A percentile compares a stretch with the other conserved stretches of the same genome.
phyloP scores from a whole-genome alignment of 2,113 vertebrate species.

The Bambusicola thoracicus region DNA sequence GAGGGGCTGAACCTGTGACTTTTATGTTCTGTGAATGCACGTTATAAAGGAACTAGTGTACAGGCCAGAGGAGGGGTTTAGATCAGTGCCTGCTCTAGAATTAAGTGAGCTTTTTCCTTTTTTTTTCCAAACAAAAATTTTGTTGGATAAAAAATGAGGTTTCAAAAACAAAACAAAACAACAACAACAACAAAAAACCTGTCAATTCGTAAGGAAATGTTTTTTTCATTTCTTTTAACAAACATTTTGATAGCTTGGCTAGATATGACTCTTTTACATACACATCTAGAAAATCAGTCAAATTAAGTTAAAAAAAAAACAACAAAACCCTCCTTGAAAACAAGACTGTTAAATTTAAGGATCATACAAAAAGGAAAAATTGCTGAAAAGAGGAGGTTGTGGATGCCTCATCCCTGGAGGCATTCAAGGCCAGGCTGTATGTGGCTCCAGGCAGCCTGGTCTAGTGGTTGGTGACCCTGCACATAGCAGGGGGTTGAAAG shows the following conservation, averaged over 20 bases:
- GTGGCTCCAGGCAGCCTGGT: too few relatives aligned
- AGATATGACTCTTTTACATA: background rate
- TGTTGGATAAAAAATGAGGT: background rate
- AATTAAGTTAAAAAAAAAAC: background rate
- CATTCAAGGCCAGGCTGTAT: too few relatives aligned
- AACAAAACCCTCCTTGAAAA: background rate
- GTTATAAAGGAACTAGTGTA: background rate
- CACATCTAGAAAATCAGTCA: background rate
- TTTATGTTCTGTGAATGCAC: background rate
- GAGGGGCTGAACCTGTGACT: background rate
- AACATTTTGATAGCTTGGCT: background rate
- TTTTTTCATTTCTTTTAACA: background rate
- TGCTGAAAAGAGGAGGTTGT: background rate
- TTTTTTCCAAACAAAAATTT: background rate
- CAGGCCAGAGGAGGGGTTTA: background rate
- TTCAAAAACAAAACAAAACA: background rate
- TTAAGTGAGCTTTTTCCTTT: background rate
- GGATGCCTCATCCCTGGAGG: too few relatives aligned
- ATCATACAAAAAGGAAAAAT: background rate
- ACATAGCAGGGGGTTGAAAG: too few relatives aligned
- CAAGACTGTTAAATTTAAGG: background rate
- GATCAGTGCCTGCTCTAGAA: background rate
- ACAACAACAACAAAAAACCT: too few relatives aligned
- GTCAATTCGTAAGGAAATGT: too few relatives aligned
- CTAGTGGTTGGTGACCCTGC: too few relatives aligned